phyloP scores from a whole-genome alignment of 2,113 vertebrate genomes.

The Erpornis zantholeuca region DNA sequence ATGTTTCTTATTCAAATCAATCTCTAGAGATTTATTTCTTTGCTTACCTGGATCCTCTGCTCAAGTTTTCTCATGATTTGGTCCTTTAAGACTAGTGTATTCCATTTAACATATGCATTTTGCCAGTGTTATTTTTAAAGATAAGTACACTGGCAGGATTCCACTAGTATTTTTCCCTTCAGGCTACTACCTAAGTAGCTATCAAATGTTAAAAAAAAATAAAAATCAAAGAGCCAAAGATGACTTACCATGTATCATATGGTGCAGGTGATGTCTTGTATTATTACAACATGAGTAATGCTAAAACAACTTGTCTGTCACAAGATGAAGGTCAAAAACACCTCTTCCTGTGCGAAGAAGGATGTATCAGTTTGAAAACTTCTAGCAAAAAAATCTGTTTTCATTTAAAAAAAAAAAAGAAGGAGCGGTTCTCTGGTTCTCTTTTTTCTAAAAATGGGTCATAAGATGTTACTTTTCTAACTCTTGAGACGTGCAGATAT shows the following conservation, averaged over 20 bases:
- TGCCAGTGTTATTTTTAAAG: neutral
- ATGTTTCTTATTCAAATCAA: neutral
- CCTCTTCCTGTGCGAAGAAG: slow-evolving; percentile 49
- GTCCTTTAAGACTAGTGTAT: neutral
- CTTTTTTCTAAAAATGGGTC: slow-evolving; percentile 57
- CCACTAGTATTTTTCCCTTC: neutral
- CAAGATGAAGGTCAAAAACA: neutral
- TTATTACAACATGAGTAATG: neutral
- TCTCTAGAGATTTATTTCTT: neutral
- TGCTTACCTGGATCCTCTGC: neutral
- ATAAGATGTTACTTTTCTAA: slow-evolving; percentile 32
- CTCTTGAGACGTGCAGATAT: neutral
- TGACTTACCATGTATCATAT: slow-evolving; percentile 13
- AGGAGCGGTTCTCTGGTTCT: slow-evolving; percentile 11
- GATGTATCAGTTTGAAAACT: slow-evolving; percentile 5
- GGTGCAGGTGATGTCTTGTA: neutral
- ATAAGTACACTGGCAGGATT: neutral
- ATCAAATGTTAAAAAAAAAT: neutral
- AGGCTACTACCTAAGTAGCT: neutral
- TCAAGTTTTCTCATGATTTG: neutral
- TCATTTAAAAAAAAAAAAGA: neutral
- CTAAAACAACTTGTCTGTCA: neutral
- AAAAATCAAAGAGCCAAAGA: neutral
- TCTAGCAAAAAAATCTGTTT: neutral
- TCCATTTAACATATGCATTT: neutral